Base-by-base conservation (phyloP, 2,113 vertebrate genomes). In the Sceloporus tristichus region DNA sequence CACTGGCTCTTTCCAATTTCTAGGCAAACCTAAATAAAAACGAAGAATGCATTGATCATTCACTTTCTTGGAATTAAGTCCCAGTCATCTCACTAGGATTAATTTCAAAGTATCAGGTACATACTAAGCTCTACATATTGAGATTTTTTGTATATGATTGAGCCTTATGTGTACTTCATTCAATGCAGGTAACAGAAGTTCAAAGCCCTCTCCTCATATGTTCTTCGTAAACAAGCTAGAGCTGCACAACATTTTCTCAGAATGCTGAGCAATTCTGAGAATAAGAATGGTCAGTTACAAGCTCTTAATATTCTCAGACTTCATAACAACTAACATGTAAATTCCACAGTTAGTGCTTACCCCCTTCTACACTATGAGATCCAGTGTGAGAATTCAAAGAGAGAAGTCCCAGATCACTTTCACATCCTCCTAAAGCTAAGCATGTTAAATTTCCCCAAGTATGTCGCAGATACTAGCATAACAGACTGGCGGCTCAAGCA, bases 1-100 rank as follows among this genome's bases (percentile, higher is more conserved):
- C 7, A 7, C 48, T 48, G 48, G 48, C 48, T 48, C 48, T 48
- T 48, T 48, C 48, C 48, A 48, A 79, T 88, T 91, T 90, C 78
- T 76, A 59, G 90, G 66, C 74, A 92, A 93, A 38, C 48, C 38
- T 68, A 82, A 65, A 65, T 82, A 82, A 82, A 82, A 38, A 9
- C 25, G 18, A 18, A 21, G 27, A 65, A 82, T 87, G 62, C 65
- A 34, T 25, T 29, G 25, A 53, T 29, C 16, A 29, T 40, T 77
- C 42, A 77, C 16, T 77, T 85, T 85, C 59, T 79, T 79, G 53
- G 48, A 56, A 48, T 6, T 48, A 53, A 68, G 85, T 8, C 59
- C 5, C n/a, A 54, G 1, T 70, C 29, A 71, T 8, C 18, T 71
- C 53, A 79, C 42, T 53, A 25, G 21, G 6, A 54, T 38, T 68